Evolutionary conservation across 2,113 vertebrate genomes (phyloP), one percentile per base, ranked within the genome.

Genomic region (Dolichallabes microphthalmus): DNA sequence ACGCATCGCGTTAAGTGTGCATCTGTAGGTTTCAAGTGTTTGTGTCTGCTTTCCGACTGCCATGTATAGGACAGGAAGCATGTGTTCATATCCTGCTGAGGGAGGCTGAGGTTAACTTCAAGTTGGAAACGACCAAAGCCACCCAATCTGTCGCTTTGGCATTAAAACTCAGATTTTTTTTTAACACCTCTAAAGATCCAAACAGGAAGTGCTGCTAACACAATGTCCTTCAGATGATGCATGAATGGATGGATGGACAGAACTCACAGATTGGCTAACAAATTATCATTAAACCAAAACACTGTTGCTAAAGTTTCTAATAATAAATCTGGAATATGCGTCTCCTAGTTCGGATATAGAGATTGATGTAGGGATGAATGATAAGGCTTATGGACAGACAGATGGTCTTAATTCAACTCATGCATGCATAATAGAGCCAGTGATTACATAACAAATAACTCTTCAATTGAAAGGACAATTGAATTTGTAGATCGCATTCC

Each of bases 81-180:
- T 82, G 83, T 84, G 15, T 30, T 68, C 66, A 74, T 55, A 45
- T 80, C 85, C 50, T 86, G 82, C 84, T 90, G 86, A 80, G 52
- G 87, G 87, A 86, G 87, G 82, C 71, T 13, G 64, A 82, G 82
- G 87, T 78, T 86, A 84, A 86, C 69, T 81, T 85, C 82, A 75
- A 90, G 75, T 85, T 89, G 89, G 84, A 89, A 61, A 64, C 80
- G 45, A 85, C 80, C 73, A 83, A 82, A 87, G 83, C 84, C 77
- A 22, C 9, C 82, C 89, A 87, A 90, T 90, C 87, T 90, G 89
- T 88, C 79, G 19, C 76, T 45, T 82, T 90, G 89, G 89, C 89
- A 86, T 35, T 63, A 76, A 55, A 32, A 78, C 39, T 22, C 82
- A 53, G 58, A 35, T 10, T 1, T 5, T 61, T 58, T 74, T 76